Conservation (phyloP, 2,797 vertebrate species). For the Sphenopsis melanotis region DNA sequence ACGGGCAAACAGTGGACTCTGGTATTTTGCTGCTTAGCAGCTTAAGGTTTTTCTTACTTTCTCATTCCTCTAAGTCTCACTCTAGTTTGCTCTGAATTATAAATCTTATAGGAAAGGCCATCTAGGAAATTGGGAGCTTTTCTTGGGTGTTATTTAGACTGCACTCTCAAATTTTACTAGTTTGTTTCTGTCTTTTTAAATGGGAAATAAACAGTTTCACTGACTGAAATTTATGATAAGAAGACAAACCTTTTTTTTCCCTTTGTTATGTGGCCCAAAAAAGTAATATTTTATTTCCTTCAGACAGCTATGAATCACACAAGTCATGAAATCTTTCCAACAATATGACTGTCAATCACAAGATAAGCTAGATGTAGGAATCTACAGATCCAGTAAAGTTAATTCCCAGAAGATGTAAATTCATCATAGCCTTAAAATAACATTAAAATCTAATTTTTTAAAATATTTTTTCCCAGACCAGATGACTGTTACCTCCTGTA, state of each 20-base stretch:
- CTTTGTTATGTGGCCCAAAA: neutral
- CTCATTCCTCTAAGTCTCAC: neutral
- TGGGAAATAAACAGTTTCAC: neutral
- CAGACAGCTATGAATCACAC: slow-evolving; percentile 17
- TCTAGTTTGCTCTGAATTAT: neutral
- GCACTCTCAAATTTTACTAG: neutral
- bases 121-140: neutral
- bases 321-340: neutral
- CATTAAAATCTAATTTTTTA: neutral
- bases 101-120: neutral
- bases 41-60: neutral
- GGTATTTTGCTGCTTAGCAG: neutral
- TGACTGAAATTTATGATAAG: slow-evolving; percentile 4
- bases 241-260: neutral
- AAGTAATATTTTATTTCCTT: neutral
- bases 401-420: slow-evolving; percentile 15
- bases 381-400: neutral
- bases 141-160: neutral
- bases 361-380: neutral
- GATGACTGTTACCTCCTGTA: neutral
- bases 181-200: neutral
- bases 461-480: neutral
- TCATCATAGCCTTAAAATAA: neutral
- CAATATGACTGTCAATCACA: slow-evolving; percentile 30
- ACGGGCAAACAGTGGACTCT: neutral